A percentile compares a stretch with the other conserved stretches of the same genome.
These are phyloP conservation scores for Leptoteleia sp. DNA, from an alignment of 1,140 invertebrate species.

Conservation along the genomic window DNA sequence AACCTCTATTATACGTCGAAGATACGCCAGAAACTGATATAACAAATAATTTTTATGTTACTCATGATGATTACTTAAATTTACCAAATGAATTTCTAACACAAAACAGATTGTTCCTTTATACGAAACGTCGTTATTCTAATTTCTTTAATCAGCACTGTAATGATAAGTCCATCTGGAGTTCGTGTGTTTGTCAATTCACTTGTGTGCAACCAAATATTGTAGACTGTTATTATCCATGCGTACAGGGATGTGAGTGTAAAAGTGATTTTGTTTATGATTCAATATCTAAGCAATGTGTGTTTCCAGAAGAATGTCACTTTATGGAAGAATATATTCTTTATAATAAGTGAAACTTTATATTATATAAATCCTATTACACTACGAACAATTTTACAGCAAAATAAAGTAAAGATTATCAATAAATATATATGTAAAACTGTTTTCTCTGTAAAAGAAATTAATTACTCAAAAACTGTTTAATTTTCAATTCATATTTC, in stretches of 20 bases:
- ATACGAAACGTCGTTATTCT: conserved; percentile 76
- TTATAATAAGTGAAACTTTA: conserved; percentile 56
- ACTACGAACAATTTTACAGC: too few species aligned
- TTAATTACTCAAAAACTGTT: too few species aligned
- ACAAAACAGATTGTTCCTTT: conserved; percentile 72
- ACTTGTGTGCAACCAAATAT: conserved; percentile 72
- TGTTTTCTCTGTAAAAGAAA: too few species aligned
- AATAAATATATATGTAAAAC: too few species aligned
- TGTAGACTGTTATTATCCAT: conserved; percentile 77
- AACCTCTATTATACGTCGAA: conserved; percentile 3
- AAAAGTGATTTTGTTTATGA: conserved; percentile 76
- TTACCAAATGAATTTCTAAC: neutral
- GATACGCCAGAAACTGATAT: conserved; percentile 1
- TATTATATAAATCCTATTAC: too few species aligned
- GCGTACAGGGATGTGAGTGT: conserved; percentile 73
- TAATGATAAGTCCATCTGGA: conserved; percentile 73
- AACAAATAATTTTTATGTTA: neutral
- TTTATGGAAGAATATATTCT: conserved; percentile 56
- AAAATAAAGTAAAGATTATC: too few species aligned
- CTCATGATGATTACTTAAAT: neutral
- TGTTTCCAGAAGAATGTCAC: conserved; percentile 72
- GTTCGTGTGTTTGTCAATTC: conserved; percentile 77
- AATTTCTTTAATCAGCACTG: conserved; percentile 72
- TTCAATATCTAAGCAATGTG: conserved; percentile 67
- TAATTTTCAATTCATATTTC: too few species aligned